Conservation (phyloP, 1,140 invertebrate genomes). For the Dinoponera quadriceps region DNA sequence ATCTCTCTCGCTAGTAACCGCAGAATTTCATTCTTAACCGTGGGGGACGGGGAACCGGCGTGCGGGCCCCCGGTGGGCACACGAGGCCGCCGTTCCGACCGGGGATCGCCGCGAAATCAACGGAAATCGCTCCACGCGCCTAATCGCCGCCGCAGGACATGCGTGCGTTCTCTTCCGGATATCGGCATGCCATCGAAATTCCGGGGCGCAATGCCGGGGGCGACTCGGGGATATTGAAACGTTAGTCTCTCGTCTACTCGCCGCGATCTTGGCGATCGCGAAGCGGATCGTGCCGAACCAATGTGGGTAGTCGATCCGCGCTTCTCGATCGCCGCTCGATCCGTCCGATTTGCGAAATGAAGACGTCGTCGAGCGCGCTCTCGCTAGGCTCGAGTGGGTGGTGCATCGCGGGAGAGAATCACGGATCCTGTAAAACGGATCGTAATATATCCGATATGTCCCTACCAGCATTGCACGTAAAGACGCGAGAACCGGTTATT, state of each 20-base stretch:
- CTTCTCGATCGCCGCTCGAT: too few species aligned
- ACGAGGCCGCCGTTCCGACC: background rate
- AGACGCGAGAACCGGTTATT: constrained; percentile 41
- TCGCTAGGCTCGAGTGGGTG: background rate
- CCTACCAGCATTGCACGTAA: background rate
- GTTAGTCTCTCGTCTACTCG: too few species aligned
- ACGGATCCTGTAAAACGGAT: background rate
- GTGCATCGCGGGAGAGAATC: background rate
- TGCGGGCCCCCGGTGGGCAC: background rate
- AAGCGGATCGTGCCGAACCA: too few species aligned
- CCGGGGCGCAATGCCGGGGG: background rate
- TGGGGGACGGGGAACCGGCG: background rate
- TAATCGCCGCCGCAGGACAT: constrained; percentile 19
- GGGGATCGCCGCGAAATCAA: background rate
- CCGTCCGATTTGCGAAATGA: background rate
- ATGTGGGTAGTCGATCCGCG: too few species aligned
- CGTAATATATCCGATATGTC: constrained; percentile 14
- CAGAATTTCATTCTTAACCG: constrained; percentile 24
- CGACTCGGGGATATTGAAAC: too few species aligned
- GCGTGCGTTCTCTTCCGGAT: background rate
- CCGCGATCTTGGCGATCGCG: too few species aligned
- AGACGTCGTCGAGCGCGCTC: background rate
- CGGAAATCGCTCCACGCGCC: background rate
- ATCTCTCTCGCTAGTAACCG: background rate
- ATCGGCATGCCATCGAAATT: background rate